Evolutionary conservation across 2,888 invertebrate species (phyloP), one percentile per base, ranked within the genome.

Genomic region (Epistrophella euchroma): DNA sequence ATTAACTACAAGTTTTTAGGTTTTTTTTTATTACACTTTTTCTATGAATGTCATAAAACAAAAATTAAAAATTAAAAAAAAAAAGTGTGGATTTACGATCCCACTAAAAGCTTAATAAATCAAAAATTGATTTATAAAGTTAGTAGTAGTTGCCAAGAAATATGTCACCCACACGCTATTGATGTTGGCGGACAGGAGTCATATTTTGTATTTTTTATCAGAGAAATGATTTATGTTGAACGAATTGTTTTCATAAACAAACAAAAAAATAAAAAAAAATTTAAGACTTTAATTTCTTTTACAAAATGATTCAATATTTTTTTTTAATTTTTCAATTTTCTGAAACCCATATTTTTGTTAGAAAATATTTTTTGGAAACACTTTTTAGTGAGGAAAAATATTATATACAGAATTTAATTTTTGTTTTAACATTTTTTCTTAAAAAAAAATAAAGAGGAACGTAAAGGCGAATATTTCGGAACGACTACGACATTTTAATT

Each of bases 81-180:
- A 7, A 43, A 43, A 43, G 2, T 35, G 5, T 0, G 11, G 19
- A 19, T 35, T 66, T 4, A 66, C 19, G 19, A 9, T 37, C 4
- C 0, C 2, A 17, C 47, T 66, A 66, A 66, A 37, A 52, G 37
- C 25, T 15, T 19, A 22, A 47, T 52, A 40, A 52, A 68, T 68
- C 68, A 37, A 10, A 3, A 37, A 68, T 52, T 37, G 52, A 37
- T 66, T 66, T 47, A 47, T 19, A 9, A 45, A 45, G 7, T 32
- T 9, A 19, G 15, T 17, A 6, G 13, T 15, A 32, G 45, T 13
- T 64, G 66, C 19, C 47, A 66, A 66, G 11, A 50, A 50, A 13
- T 47, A 35, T 66, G 35, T 40, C 22, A 37, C 68, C 50, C 68
- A 68, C 68, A 68, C 68, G 50, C 68, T 11, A 10, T n/a, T n/a